Evolutionary conservation across 2,888 invertebrate genomes (phyloP).

Genomic region (Archips xylosteana): DNA sequence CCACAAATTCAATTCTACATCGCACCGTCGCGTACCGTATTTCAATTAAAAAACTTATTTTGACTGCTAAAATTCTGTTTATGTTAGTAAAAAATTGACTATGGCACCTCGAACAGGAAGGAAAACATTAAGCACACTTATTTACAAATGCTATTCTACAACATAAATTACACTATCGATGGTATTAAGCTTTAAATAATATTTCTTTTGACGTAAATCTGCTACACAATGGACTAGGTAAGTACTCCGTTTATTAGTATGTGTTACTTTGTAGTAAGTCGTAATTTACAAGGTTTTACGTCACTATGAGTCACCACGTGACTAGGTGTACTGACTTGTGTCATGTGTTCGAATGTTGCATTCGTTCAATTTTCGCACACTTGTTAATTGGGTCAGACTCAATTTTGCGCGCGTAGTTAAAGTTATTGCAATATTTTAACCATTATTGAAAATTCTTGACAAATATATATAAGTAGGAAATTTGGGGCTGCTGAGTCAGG

Average conservation of each 20-base stretch:
- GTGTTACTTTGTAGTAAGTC: constrained; percentile 9
- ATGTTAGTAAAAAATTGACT: background rate
- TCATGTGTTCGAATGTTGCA: too few relatives aligned
- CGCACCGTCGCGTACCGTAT: too few relatives aligned
- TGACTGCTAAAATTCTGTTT: background rate
- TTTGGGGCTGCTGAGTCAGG: too few relatives aligned
- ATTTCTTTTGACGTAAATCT: background rate
- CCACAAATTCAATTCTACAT: too few relatives aligned
- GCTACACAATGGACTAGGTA: background rate
- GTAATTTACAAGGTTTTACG: constrained; percentile 1
- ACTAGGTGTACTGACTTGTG: background rate
- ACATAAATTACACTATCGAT: background rate
- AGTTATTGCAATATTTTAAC: background rate
- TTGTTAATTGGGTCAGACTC: background rate
- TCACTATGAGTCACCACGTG: constrained; percentile 15
- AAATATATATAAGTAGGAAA: background rate
- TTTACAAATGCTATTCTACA: background rate
- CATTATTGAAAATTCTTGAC: background rate
- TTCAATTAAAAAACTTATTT: background rate
- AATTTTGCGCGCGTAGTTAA: background rate
- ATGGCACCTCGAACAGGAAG: background rate
- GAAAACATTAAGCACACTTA: background rate
- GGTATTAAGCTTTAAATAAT: constrained; percentile 5
- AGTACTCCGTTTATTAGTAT: background rate
- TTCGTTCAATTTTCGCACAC: too few relatives aligned